These are phyloP conservation scores for Bombus waltoni DNA, from an alignment of 1,140 invertebrate species.

Conservation along the genomic window DNA sequence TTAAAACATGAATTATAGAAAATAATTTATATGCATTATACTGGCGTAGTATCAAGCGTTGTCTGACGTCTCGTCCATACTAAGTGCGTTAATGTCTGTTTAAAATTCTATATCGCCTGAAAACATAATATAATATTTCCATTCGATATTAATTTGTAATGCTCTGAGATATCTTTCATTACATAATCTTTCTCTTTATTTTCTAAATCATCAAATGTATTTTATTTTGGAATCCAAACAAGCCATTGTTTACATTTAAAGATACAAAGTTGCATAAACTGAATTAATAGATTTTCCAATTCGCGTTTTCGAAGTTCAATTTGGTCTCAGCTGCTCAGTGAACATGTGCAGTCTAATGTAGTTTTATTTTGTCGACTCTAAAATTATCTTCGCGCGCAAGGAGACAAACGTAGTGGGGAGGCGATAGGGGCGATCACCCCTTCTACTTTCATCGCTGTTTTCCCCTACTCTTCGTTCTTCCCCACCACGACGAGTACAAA, in stretches of 20 bases:
- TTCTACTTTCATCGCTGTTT: neutral
- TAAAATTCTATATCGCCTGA: neutral
- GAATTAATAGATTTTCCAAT: neutral
- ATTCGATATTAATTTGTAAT: neutral
- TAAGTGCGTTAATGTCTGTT: neutral
- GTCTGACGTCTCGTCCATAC: neutral
- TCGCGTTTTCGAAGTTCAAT: conserved; percentile 2
- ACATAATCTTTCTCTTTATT: neutral
- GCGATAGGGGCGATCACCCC: conserved; percentile 18
- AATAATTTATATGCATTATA: neutral
- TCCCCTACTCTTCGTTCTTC: neutral
- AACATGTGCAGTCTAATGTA: conserved; percentile 54
- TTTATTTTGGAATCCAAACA: neutral
- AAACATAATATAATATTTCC: neutral
- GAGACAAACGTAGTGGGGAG: neutral
- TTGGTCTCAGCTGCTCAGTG: conserved; percentile 23
- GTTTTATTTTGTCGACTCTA: conserved; percentile 64
- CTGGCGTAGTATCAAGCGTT: neutral
- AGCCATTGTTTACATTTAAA: neutral
- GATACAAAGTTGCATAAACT: no score
- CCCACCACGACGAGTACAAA: conserved; percentile 7
- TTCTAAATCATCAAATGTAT: neutral
- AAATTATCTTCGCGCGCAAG: conserved; percentile 59
- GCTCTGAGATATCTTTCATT: neutral
- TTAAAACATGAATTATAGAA: neutral